Evolutionary conservation across 2,113 vertebrate species (phyloP).

Genomic region (Picathartes gymnocephalus): DNA sequence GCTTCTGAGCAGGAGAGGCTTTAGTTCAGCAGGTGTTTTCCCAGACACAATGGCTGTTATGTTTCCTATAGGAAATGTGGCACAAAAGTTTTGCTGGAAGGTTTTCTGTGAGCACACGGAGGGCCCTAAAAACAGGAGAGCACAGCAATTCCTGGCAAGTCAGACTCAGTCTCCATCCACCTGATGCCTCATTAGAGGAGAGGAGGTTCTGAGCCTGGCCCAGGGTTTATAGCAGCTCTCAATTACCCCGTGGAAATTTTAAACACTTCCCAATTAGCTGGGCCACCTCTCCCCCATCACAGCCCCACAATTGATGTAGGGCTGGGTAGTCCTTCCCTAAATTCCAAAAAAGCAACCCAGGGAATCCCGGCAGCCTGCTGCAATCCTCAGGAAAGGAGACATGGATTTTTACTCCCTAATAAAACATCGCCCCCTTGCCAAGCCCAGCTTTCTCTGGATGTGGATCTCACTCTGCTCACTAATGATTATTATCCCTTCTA

Average conservation of each 20-base stretch:
- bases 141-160: background rate
- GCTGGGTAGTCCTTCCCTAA: background rate
- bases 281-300: background rate
- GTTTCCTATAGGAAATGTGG: background rate
- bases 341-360: background rate
- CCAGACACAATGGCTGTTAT: background rate
- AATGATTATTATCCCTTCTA: background rate
- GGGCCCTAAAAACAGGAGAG: background rate
- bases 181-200: background rate
- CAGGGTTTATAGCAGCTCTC: background rate
- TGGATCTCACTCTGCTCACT: background rate
- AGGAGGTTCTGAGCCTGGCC: background rate
- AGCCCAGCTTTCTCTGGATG: background rate
- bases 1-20: background rate
- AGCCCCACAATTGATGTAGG: fast-evolving
- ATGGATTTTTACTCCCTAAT: background rate
- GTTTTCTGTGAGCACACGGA: background rate
- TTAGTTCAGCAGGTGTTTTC: background rate
- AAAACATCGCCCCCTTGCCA: background rate
- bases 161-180: background rate
- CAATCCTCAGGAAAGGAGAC: background rate
- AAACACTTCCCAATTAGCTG: constrained; percentile 22
- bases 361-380: background rate
- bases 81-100: background rate
- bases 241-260: background rate